These are phyloP conservation scores for Paratilapia polleni DNA, from an alignment of 2,113 vertebrate species.

Conservation along the genomic window DNA sequence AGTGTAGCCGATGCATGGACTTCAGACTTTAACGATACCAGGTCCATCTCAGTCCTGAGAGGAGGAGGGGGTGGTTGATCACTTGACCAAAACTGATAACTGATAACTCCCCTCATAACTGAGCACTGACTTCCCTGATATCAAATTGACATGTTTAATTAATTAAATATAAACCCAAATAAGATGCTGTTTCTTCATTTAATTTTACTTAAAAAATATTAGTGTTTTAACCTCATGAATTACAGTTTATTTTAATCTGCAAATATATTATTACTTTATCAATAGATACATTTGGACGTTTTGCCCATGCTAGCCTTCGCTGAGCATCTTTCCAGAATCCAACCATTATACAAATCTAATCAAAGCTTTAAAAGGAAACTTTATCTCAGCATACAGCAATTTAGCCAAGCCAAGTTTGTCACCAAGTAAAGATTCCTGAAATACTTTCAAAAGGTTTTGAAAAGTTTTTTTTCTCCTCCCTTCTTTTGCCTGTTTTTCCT, in stretches of 20 bases:
- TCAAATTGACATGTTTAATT: background rate
- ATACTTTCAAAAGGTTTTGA: background rate
- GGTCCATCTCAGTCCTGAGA: conserved; percentile 56
- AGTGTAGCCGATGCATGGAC: conserved; percentile 67
- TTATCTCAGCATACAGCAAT: background rate
- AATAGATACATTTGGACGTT: background rate
- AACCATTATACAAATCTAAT: background rate
- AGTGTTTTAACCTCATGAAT: background rate
- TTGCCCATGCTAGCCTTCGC: background rate
- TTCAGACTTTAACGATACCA: conserved; percentile 64
- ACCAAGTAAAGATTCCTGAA: background rate
- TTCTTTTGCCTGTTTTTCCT: background rate
- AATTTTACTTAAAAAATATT: background rate
- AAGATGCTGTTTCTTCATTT: background rate
- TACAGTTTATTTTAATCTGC: background rate
- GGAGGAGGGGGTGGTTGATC: conserved; percentile 9
- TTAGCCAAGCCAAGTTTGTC: background rate
- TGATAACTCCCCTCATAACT: background rate
- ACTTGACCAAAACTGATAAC: conserved; percentile 21
- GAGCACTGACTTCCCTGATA: background rate
- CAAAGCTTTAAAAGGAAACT: background rate
- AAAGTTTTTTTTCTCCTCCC: background rate
- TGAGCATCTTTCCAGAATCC: background rate
- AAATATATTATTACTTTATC: too few species aligned
- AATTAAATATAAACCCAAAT: background rate